Base-by-base conservation (phyloP, 2,888 invertebrate genomes). In the Ormyrus nitidulus region DNA sequence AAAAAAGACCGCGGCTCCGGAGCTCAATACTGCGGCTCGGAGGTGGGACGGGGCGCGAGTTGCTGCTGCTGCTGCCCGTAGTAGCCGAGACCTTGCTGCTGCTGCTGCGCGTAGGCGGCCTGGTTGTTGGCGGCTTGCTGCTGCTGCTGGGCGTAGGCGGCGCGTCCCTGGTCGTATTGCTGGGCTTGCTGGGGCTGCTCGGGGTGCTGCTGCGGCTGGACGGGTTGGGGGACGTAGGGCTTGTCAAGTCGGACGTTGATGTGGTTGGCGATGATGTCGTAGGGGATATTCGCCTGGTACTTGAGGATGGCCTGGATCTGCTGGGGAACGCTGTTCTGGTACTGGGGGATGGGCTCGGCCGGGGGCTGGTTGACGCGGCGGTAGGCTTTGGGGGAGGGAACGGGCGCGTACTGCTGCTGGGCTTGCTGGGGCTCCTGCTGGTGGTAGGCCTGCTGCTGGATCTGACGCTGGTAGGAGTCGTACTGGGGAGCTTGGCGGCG, bases 191-290 rank as follows among this genome's bases (percentile, higher is more conserved):
- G 54, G 10, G 34, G 13, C n/a, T 5, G 64, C 6, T 48, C 13
- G 10, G 13, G 34, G 9, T 46, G 10, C 51, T 64, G 49, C 34
- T 58, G 64, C 0, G 80, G 77, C 68, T 86, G 83, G 10, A 85
- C 86, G 0, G 85, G 85, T 46, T 90, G 87, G 9, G 90, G 90
- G 8, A 89, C 85, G 77, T 90, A 90, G 0, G 89, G 88, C 46
- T 89, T 89, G 3, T 88, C 89, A 0, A 83, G 85, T 3, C 84
- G 85, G 71, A 86, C 87, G 6, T 62, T 80, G 51, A 90, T 86
- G 62, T 86, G 87, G 76, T 90, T 90, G 0, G 90, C 89, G 44
- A 89, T 85, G 9, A 89, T 88, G 69, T 88, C 87, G 77, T 90
- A 88, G 0, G 90, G 90, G n/a, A 87, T 87, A 69, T 87, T 86